Percentiles rank a stretch among this genome's conserved stretches.
Evolutionary conservation across 1,140 invertebrate species (phyloP).

Genomic region (Cyrtorhinus lividipennis): DNA sequence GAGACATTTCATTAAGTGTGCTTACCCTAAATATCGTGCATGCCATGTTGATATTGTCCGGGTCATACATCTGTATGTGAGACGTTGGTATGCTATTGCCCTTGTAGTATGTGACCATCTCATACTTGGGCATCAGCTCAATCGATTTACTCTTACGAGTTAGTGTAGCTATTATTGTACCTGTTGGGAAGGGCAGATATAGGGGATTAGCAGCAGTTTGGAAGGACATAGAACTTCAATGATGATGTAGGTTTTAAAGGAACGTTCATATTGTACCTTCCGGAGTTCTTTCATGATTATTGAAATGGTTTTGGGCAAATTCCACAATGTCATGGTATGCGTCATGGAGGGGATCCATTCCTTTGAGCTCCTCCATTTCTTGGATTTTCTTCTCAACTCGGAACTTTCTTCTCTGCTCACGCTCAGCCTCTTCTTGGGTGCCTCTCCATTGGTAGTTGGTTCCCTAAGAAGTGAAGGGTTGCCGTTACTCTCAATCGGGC

Average conservation of each 20-base stretch:
- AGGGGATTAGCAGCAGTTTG: background rate
- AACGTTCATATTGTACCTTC: conserved; percentile 43
- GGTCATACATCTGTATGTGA: conserved; percentile 88
- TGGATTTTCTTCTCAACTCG: conserved; percentile 72
- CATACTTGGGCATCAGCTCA: conserved; percentile 72
- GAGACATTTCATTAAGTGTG: too few species aligned
- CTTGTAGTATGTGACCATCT: conserved; percentile 84
- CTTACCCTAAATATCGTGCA: conserved; percentile 79
- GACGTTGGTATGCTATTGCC: conserved; percentile 79
- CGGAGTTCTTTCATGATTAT: conserved; percentile 68
- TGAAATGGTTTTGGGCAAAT: conserved; percentile 88
- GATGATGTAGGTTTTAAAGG: background rate
- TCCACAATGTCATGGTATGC: conserved; percentile 70
- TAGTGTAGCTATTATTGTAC: conserved; percentile 76
- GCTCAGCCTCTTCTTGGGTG: conserved; percentile 33
- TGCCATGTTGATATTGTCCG: conserved; percentile 79
- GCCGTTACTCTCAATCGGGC: too few species aligned
- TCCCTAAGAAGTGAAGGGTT: background rate
- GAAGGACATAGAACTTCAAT: background rate
- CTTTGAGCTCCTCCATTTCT: conserved; percentile 45
- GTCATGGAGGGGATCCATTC: conserved; percentile 29
- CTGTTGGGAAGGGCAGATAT: conserved; percentile 25
- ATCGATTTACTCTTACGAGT: conserved; percentile 63
- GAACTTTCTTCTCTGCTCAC: conserved; percentile 60
- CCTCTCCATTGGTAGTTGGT: conserved; percentile 19